phyloP scores from a whole-genome alignment of 2,113 vertebrate genomes.

The Ptychochromis oligacanthus region DNA sequence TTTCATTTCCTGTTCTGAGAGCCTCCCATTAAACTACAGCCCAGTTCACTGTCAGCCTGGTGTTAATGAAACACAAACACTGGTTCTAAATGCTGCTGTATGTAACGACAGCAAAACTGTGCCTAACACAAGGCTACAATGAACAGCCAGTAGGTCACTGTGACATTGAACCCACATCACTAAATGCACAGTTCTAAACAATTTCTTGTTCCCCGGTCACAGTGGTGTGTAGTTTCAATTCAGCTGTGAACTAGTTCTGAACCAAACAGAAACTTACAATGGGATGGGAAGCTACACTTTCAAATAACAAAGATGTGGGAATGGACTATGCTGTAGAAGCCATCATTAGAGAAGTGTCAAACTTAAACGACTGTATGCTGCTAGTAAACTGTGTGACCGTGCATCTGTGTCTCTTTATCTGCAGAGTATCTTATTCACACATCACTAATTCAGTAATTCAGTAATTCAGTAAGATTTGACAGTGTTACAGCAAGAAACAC shows the following conservation, averaged over 20 bases:
- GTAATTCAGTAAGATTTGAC: background rate
- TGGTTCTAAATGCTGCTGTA: background rate
- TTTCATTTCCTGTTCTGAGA: conserved; percentile 68
- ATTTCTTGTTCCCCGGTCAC: background rate
- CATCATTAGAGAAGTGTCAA: background rate
- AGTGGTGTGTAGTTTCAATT: background rate
- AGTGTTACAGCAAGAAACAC: background rate
- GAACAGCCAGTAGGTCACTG: background rate
- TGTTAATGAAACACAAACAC: conserved; percentile 11
- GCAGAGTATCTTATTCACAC: background rate
- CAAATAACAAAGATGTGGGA: background rate
- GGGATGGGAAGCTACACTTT: background rate
- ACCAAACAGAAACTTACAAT: conserved; percentile 27
- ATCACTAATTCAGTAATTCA: background rate
- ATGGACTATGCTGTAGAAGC: background rate
- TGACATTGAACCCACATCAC: background rate
- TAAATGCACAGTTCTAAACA: background rate
- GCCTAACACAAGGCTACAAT: background rate
- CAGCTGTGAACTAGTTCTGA: background rate
- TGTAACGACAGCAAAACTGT: background rate
- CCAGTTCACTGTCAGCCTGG: background rate
- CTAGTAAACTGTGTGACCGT: background rate
- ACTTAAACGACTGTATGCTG: background rate
- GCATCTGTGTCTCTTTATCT: background rate
- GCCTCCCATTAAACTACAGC: background rate